Percentiles rank a stretch among this genome's conserved stretches.
Conservation (phyloP, 2,113 vertebrate species). For the Eulacestoma nigropectus region DNA sequence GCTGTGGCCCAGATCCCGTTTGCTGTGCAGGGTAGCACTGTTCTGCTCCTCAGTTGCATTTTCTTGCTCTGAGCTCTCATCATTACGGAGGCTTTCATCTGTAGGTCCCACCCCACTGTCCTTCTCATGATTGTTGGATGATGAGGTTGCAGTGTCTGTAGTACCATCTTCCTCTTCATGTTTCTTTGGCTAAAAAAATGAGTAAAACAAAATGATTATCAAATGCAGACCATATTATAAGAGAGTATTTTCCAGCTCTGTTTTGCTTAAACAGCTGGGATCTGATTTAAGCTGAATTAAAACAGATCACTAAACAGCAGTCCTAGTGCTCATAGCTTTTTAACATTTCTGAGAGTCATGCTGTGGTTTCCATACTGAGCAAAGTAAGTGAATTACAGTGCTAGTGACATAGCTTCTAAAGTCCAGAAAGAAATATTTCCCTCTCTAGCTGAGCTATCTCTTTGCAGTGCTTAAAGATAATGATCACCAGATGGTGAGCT, state of each 20-base stretch:
- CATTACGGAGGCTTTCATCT: slow-evolving; percentile 78
- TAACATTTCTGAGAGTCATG: neutral
- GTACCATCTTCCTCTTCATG: slow-evolving; percentile 85
- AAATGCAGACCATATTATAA: neutral
- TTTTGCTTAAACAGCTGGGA: neutral
- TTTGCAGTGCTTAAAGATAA: slow-evolving; percentile 14
- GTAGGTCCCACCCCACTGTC: slow-evolving; percentile 79
- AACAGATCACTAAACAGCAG: neutral
- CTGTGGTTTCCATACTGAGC: neutral
- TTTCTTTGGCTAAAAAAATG: slow-evolving; percentile 75
- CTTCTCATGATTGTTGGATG: slow-evolving; percentile 84
- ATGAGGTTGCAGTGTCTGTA: slow-evolving; percentile 88
- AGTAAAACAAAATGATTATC: slow-evolving; percentile 1
- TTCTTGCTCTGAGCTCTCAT: slow-evolving; percentile 84
- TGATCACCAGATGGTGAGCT: slow-evolving; percentile 1
- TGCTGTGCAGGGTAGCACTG: slow-evolving; percentile 71
- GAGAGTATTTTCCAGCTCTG: neutral
- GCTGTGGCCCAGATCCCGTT: slow-evolving; percentile 61
- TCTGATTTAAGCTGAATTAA: neutral
- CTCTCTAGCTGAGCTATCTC: neutral
- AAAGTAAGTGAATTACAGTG: neutral
- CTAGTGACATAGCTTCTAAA: neutral
- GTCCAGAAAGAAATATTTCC: neutral
- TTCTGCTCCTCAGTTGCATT: slow-evolving; percentile 79
- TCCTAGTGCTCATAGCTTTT: neutral